A percentile compares a stretch with the other conserved stretches of the same genome.
phyloP scores from a whole-genome alignment of 2,888 invertebrate genomes.

The Scrobipalpa atriplicella region DNA sequence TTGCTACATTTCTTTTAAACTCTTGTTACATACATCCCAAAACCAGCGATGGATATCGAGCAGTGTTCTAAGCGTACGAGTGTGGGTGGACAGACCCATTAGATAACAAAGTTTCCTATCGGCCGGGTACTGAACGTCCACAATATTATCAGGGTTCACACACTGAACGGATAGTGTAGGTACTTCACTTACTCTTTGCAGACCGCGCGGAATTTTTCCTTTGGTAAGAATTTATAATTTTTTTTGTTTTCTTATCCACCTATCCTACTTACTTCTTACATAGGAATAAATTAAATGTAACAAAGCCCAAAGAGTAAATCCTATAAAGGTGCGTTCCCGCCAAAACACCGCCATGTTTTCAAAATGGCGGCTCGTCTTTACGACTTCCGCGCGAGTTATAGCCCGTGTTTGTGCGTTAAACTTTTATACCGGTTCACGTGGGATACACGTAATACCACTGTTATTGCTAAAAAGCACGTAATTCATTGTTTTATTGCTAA shows the following conservation, averaged over 20 bases:
- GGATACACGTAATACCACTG: slow-evolving; percentile 33
- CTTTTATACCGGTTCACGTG: slow-evolving; percentile 58
- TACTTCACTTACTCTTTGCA: too few relatives aligned
- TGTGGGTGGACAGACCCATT: background rate
- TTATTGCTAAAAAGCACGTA: slow-evolving; percentile 52
- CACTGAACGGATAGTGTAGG: too few relatives aligned
- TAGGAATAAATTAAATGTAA: slow-evolving; percentile 27
- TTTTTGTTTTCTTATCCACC: too few relatives aligned
- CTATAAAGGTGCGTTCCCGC: slow-evolving; percentile 52
- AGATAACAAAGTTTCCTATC: slow-evolving; percentile 37
- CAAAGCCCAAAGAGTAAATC: slow-evolving; percentile 19
- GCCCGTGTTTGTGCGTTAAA: slow-evolving; percentile 68
- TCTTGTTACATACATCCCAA: too few relatives aligned
- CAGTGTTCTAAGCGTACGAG: too few relatives aligned
- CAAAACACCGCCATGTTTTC: slow-evolving; percentile 64
- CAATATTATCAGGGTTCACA: slow-evolving; percentile 27
- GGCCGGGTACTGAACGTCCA: slow-evolving; percentile 25
- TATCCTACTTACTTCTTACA: background rate
- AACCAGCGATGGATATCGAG: too few relatives aligned
- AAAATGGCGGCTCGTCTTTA: slow-evolving; percentile 72
- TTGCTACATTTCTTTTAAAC: too few relatives aligned
- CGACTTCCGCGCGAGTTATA: slow-evolving; percentile 76
- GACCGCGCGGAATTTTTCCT: too few relatives aligned
- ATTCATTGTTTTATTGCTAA: slow-evolving; percentile 43
- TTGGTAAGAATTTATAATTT: too few relatives aligned